Percentiles rank a stretch among this genome's conserved stretches.
phyloP scores from a whole-genome alignment of 2,888 invertebrate species.

The Theretra japonica region DNA sequence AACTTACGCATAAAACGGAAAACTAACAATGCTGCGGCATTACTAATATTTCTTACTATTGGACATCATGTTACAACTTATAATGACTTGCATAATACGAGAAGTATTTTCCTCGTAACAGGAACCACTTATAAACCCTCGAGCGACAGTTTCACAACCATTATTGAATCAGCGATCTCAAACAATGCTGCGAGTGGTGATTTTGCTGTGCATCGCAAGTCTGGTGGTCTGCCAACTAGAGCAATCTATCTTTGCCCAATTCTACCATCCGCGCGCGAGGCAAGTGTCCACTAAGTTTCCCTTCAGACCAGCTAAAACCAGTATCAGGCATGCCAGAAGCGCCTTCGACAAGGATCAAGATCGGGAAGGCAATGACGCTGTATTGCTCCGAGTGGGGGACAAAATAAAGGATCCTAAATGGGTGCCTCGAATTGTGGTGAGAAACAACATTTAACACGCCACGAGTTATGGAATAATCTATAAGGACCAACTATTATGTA shows the following conservation, averaged over 20 bases:
- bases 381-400: constrained; percentile 34
- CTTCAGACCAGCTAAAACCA: too few species aligned
- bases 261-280: constrained; percentile 40
- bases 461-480: too few species aligned
- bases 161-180: background rate
- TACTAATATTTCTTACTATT: constrained; percentile 3
- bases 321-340: constrained; percentile 34
- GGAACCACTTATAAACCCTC: background rate
- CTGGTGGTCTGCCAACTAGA: constrained; percentile 42
- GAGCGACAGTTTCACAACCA: background rate
- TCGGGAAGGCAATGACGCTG: constrained; percentile 41
- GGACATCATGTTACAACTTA: background rate
- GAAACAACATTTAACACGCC: constrained; percentile 30
- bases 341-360: constrained; percentile 39
- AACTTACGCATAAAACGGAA: background rate
- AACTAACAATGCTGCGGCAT: constrained; percentile 1
- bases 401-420: constrained; percentile 43
- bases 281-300: background rate
- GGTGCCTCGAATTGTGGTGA: constrained; percentile 44
- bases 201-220: constrained; percentile 17
- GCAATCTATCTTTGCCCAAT: constrained; percentile 40
- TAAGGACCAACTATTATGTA: too few species aligned
- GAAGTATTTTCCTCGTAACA: background rate
- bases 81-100: background rate
- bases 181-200: background rate